Conservation (phyloP, 2,888 invertebrate genomes). For the Sipha maydis region DNA sequence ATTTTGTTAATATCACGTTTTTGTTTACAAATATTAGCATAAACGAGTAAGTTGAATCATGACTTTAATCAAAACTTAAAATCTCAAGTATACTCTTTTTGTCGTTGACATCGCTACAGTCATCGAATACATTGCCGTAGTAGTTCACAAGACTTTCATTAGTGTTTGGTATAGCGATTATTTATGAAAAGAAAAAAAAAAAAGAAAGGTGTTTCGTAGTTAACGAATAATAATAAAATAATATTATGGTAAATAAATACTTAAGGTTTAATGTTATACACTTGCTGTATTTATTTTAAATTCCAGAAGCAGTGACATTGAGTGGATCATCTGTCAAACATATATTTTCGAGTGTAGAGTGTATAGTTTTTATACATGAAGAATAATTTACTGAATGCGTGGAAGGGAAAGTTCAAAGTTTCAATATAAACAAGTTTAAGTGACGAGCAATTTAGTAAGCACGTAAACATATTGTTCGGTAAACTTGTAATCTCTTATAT, state of each 20-base stretch:
- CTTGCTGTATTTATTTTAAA: not conserved
- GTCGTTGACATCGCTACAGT: not conserved
- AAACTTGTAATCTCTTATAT: constrained; percentile 38
- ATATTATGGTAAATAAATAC: not conserved
- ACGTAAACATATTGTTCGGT: constrained; percentile 24
- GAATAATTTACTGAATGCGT: constrained; percentile 38
- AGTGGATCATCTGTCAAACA: constrained; percentile 23
- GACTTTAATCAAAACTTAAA: constrained; percentile 39
- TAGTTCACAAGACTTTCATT: not conserved
- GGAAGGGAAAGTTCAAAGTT: constrained; percentile 30
- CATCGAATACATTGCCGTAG: not conserved
- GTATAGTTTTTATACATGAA: constrained; percentile 19
- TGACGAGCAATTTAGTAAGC: constrained; percentile 41
- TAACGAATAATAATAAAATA: not conserved
- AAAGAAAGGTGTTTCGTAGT: not conserved
- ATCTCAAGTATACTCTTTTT: constrained; percentile 7
- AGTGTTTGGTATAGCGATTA: not conserved
- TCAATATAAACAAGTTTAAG: constrained; percentile 39
- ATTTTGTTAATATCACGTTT: constrained; percentile 43
- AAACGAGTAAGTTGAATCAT: constrained; percentile 13
- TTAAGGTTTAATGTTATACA: not conserved
- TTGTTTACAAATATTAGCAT: constrained; percentile 38
- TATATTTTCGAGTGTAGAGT: constrained; percentile 15
- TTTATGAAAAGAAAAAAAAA: constrained; percentile 6
- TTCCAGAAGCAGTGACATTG: not conserved